Base-by-base conservation (phyloP, 1,140 invertebrate species). In the Eumaeus atala region DNA sequence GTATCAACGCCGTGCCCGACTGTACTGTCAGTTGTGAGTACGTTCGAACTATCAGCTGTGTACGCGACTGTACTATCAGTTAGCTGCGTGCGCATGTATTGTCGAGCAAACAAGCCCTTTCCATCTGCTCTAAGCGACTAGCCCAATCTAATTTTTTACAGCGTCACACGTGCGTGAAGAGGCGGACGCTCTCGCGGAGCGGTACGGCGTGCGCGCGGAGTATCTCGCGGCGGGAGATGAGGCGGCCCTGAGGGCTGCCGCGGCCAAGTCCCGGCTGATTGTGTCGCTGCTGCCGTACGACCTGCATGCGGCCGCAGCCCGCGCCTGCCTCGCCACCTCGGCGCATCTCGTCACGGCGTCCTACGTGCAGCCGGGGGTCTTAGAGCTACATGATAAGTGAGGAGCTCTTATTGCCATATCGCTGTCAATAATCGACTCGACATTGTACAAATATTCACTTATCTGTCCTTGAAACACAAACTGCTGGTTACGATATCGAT, bases 261-360 rank as follows among this genome's bases (percentile, higher is more conserved):
- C 73, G 3, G 59, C 67, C 0, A 52, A 63, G 0, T 63, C 77
- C 0, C 66, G 83, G 0, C 67, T 92, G 57, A 90, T 90, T 0
- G 92, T 99, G 7, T 99, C 97, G 0, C 87, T 99, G 9, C 84
- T 99, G n/a, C 98, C 98, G 0, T 98, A 97, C 70, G 88, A 91
- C 3, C 87, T 98, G 10, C 98, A 99, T 79, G 93, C 94, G 3
- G 80, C 92, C 14, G 91, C 95, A 1, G 98, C 97, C 0, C 91
- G 93, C 62, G 90, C 92, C 28, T 99, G 98, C 70, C 97, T 99
- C 36, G 89, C 91, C 2, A 89, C 94, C 52, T 91, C 92, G 42
- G 94, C 92, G 0, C 96, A 99, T 76, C 93, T 99, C 92, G 96
- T 99, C 1, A 99, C 98, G 0, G 97, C 97, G 0, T 98, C 96